Evolutionary conservation across 1,140 invertebrate genomes (phyloP), one percentile per base, ranked within the genome.

Genomic region (Diuraphis noxia): DNA sequence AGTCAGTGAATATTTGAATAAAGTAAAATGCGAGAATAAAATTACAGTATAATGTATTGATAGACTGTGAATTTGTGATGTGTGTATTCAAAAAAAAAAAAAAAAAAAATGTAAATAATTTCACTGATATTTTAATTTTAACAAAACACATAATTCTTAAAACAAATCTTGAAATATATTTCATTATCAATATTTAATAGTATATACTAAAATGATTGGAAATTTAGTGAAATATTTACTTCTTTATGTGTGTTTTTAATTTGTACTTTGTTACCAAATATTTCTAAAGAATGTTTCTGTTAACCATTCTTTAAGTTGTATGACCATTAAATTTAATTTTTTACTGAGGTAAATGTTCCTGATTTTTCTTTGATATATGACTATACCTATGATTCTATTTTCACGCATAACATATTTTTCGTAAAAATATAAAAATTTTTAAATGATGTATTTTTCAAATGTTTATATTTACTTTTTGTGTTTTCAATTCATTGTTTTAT

Each of bases 371-470:
- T 5, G 13, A 5, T 13, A 17, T 1, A 72, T n/a, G 56, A 72
- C n/a, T n/a, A n/a, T 72, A n/a, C n/a, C n/a, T n/a, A 72, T 72
- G 4, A n/a, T 72, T 72, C 34, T 19, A 63, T 72, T 56, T 23
- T 56, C 9, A 56, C 8, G 30, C 25, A 13, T 0, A 56, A 9
- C 4, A 56, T 56, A 8, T 56, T 72, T 72, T n/a, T n/a, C 30
- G 3, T 72, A 72, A 4, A 63, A 63, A 63, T 63, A n/a, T 63
- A 10, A 63, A 63, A 63, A 56, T 56, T 30, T 30, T 56, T 56
- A 56, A 56, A 72, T 72, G 34, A 72, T 72, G 56, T 72, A 72
- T 72, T n/a, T n/a, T 72, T 72, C 56, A 72, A 72, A 72, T 72
- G 30, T 72, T 72, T 72, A 34, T 34, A 72, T 6, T 72, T n/a